A percentile compares a stretch with the other conserved stretches of the same genome.
Conservation (phyloP, 2,113 vertebrate species). For the Todiramphus chloris region DNA sequence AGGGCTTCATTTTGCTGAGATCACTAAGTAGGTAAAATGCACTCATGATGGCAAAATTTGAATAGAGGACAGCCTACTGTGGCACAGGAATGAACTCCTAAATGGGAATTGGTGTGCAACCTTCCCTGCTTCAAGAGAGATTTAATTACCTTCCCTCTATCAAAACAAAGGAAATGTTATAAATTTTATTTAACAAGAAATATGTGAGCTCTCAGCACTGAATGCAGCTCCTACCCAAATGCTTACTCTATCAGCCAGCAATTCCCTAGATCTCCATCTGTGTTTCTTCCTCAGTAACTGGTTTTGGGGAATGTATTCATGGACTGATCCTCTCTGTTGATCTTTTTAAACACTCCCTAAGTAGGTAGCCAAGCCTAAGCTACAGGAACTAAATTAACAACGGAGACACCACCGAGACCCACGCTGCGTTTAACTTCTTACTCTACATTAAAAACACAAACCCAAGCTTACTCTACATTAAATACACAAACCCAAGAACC, state of each 20-base stretch:
- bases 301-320: not conserved
- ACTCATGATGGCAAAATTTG: not conserved
- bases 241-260: not conserved
- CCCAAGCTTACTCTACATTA: not conserved
- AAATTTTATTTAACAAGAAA: not conserved
- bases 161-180: not conserved
- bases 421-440: not conserved
- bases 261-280: not conserved
- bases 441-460: not conserved
- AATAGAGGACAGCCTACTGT: not conserved
- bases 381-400: not conserved
- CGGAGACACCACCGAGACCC: not conserved
- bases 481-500: not conserved
- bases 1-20: not conserved
- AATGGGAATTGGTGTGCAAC: not conserved
- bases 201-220: not conserved
- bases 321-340: not conserved
- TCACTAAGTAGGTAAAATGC: not conserved
- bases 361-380: not conserved
- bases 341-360: not conserved
- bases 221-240: not conserved
- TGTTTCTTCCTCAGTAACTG: not conserved
- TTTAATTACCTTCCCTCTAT: not conserved
- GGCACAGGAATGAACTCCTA: not conserved
- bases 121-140: not conserved